phyloP scores from a whole-genome alignment of 2,113 vertebrate genomes.

The Entelurus aequoreus region DNA sequence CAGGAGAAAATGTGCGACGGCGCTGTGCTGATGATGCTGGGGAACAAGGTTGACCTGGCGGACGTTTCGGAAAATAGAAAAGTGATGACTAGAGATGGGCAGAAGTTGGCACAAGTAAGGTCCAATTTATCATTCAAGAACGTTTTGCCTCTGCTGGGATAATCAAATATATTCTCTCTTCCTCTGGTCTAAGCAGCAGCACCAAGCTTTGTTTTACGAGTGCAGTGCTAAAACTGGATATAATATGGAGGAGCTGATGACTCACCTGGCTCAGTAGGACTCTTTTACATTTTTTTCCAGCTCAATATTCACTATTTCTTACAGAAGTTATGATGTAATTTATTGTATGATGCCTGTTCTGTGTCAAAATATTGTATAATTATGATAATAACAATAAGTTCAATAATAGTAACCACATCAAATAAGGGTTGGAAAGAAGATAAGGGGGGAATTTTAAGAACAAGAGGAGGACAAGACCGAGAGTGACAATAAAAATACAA shows the following conservation, averaged over 20 bases:
- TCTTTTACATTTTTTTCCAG: not conserved
- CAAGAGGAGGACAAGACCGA: too few species aligned
- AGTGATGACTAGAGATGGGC: constrained; percentile 68
- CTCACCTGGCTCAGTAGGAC: constrained; percentile 72
- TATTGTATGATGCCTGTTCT: too few species aligned
- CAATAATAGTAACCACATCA: too few species aligned
- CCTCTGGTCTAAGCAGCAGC: constrained; percentile 63
- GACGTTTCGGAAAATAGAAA: constrained; percentile 31
- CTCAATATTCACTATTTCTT: too few species aligned
- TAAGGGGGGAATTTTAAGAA: too few species aligned
- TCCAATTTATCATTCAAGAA: constrained; percentile 25
- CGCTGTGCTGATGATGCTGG: constrained; percentile 76
- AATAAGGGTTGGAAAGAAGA: too few species aligned
- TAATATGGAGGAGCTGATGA: constrained; percentile 74
- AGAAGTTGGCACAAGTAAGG: constrained; percentile 72
- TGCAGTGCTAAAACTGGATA: constrained; percentile 75
- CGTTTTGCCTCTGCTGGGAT: not conserved
- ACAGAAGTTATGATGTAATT: too few species aligned
- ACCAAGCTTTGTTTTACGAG: constrained; percentile 78
- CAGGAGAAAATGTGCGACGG: constrained; percentile 75
- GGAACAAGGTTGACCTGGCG: constrained; percentile 73
- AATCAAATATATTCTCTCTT: not conserved
- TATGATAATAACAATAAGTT: too few species aligned
- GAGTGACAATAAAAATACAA: too few species aligned
- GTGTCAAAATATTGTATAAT: too few species aligned